Percentiles rank a stretch among this genome's conserved stretches.
Conservation (phyloP, 2,113 vertebrate species). For the Sphyrna mokarran region DNA sequence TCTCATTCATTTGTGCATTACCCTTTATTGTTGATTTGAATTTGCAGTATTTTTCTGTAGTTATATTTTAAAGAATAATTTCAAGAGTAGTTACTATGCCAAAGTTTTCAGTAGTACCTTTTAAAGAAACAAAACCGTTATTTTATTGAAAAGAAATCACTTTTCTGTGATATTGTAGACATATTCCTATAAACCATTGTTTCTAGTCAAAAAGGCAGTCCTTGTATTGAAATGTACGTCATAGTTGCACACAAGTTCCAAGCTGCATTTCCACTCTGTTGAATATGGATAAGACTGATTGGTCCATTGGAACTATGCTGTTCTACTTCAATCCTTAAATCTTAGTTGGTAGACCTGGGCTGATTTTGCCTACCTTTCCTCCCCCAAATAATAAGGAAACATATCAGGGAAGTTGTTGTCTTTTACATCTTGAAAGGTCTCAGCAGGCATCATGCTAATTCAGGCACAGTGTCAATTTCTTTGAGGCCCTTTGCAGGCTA, state of each 20-base stretch:
- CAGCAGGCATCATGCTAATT: neutral
- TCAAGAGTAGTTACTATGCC: neutral
- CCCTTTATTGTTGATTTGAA: neutral
- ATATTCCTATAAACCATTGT: neutral
- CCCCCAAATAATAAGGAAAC: neutral
- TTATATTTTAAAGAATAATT: neutral
- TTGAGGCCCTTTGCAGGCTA: neutral
- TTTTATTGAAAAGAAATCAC: neutral
- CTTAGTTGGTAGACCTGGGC: neutral
- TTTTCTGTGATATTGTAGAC: neutral
- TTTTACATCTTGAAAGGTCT: neutral
- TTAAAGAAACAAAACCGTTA: neutral
- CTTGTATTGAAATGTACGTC: neutral
- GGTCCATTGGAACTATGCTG: neutral
- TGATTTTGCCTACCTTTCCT: neutral
- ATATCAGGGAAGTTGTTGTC: neutral
- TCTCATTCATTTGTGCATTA: neutral
- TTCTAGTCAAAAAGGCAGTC: neutral
- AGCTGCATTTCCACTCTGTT: too few species aligned
- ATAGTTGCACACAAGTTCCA: neutral
- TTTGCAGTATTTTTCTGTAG: neutral
- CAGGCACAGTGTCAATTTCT: neutral
- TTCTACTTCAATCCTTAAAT: neutral
- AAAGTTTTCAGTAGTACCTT: neutral
- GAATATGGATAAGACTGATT: neutral